Percentiles rank a stretch among this genome's conserved stretches.
These are phyloP conservation scores for Zoanthus sociatus DNA, from an alignment of 92 coral and sea anemone genomes.

Conservation along the genomic window DNA sequence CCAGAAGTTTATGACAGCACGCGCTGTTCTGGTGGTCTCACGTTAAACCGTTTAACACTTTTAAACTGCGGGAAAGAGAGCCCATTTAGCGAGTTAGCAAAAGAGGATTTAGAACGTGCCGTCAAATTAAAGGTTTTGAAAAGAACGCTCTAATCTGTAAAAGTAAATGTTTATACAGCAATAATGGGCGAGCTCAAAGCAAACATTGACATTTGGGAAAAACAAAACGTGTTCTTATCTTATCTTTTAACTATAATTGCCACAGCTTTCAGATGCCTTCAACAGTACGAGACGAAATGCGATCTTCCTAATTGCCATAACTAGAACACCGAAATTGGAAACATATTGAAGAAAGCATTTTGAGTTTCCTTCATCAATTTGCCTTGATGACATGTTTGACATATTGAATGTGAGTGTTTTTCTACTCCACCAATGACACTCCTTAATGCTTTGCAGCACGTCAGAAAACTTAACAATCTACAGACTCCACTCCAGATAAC, in stretches of 20 bases:
- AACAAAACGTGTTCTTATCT: constrained; percentile 86
- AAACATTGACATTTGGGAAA: constrained; percentile 71
- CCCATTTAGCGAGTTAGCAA: constrained; percentile 43
- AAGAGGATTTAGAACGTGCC: constrained; percentile 20
- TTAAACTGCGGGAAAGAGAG: constrained; percentile 34
- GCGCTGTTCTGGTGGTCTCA: constrained; percentile 25
- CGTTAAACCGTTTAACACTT: constrained; percentile 45
- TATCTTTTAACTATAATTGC: constrained; percentile 92
- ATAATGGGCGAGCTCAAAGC: constrained; percentile 24
- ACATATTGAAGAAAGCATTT: constrained; percentile 78
- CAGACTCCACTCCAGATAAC: constrained; percentile 57
- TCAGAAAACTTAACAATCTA: constrained; percentile 40
- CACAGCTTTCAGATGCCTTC: constrained; percentile 70
- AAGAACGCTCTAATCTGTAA: constrained; percentile 30
- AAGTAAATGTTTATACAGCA: constrained; percentile 63
- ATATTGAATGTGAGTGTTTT: constrained; percentile 45
- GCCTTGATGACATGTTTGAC: constrained; percentile 74
- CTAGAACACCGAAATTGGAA: constrained; percentile 65
- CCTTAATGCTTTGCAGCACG: constrained; percentile 40
- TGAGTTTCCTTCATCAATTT: constrained; percentile 84
- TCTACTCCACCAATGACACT: constrained; percentile 71
- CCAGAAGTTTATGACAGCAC: constrained; percentile 35
- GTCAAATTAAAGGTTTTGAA: constrained; percentile 15
- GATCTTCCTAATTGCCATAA: constrained; percentile 84
- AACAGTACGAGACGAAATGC: constrained; percentile 89